A percentile compares a stretch with the other conserved stretches of the same genome.
These are phyloP conservation scores for Zosterops lateralis DNA, from an alignment of 2,113 vertebrate species.

Conservation along the genomic window DNA sequence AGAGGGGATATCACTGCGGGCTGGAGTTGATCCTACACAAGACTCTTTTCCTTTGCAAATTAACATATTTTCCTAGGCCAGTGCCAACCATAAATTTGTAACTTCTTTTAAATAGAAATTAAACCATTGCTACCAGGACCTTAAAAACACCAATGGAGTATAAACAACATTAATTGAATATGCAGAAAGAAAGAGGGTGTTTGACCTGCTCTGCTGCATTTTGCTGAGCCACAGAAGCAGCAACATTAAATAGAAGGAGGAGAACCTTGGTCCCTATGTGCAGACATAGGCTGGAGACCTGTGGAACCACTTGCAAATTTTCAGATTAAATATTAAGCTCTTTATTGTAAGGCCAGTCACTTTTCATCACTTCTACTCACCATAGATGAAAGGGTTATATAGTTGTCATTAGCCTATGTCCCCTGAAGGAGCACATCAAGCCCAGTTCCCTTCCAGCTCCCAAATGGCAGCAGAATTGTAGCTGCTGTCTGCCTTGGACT, in stretches of 20 bases:
- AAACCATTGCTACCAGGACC: neutral
- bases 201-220: neutral
- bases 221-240: neutral
- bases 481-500: neutral
- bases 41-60: neutral
- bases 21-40: neutral
- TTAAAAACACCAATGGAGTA: neutral
- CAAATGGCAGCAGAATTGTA: neutral
- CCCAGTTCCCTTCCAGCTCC: neutral
- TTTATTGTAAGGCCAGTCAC: neutral
- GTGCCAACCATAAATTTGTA: neutral
- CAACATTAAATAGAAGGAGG: neutral
- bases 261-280: neutral
- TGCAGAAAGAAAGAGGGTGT: neutral
- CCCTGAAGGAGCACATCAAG: neutral
- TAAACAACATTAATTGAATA: neutral
- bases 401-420: rapidly evolving
- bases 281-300: neutral
- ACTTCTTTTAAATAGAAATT: neutral
- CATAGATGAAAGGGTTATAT: neutral
- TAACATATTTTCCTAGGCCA: neutral
- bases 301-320: neutral
- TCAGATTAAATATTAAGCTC: neutral
- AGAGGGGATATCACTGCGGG: neutral
- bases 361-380: neutral